Base-by-base conservation (phyloP, 2,797 vertebrate species). In the Pantherophis vulpinus region DNA sequence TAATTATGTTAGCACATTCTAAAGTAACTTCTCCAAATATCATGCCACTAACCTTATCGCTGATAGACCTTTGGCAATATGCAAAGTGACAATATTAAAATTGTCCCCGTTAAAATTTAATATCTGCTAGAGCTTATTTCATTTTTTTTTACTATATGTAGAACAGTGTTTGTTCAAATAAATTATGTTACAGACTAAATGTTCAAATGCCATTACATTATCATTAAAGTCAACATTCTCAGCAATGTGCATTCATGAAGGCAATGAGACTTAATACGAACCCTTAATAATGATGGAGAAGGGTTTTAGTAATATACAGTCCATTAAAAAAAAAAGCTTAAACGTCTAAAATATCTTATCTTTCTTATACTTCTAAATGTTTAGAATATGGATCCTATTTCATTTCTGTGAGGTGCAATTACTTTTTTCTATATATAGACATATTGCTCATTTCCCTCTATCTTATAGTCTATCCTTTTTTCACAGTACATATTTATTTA, bases 141-240 rank as follows among this genome's bases (percentile, higher is more conserved):
- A 93, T 83, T 87, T 70, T 93, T 93, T 66, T 93, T 94, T 94
- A 63, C 10, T 55, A 92, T 29, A 89, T 37, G 37, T 93, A 91
- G 91, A 95, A 94, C 89, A 88, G n/a, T 14, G 0, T 87, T 90
- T 56, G 32, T 86, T 94, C 37, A 86, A 91, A 95, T 86, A 94
- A 93, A 94, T 1, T 61, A 32, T 4, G 0, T 70, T 94, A 93
- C 23, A 70, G 54, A 90, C 16, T 90, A 93, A 88, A n/a, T 61
- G 47, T 91, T 94, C 66, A 93, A 92, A 94, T 95, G 94, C 59
- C 74, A 95, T 93, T 32, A 7, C 4, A n/a, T 94, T 93, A 91
- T 74, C 83, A 94, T 94, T 94, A 90, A 32, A 93, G 83, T 93
- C 79, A 91, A 90, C 55, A 61, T 92, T 92, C 59, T 89, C 47